Evolutionary conservation across 2,797 vertebrate species (phyloP).

Genomic region (Myotis pilosus): DNA sequence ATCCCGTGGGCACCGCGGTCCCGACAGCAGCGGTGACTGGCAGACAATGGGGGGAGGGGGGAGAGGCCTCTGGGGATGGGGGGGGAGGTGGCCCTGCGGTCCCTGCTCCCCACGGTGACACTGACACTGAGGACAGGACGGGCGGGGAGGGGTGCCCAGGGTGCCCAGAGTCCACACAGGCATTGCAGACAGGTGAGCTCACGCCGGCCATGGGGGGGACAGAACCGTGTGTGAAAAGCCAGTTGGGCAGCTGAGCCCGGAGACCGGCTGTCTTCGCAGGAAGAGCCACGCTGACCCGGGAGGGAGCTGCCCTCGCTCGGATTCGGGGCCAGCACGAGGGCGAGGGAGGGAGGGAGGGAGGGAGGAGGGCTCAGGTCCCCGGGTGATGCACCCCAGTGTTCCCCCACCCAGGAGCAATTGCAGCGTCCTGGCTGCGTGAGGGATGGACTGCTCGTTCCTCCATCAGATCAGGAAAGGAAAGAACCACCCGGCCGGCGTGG

Average conservation of each 20-base stretch:
- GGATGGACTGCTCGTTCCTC: no score
- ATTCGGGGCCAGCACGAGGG: neutral
- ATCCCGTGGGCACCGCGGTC: neutral
- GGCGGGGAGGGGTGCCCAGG: conserved; percentile 55
- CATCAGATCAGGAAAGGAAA: no score
- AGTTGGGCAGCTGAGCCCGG: conserved; percentile 66
- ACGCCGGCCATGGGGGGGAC: conserved; percentile 28
- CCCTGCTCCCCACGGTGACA: neutral
- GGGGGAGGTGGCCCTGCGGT: neutral
- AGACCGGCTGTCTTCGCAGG: conserved; percentile 43
- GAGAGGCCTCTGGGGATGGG: neutral
- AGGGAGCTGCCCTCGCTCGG: neutral
- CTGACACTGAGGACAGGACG: conserved; percentile 14
- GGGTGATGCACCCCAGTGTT: no score
- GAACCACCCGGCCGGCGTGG: no score
- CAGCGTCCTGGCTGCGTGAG: no score
- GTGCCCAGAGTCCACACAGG: conserved; percentile 48
- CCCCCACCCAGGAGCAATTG: no score
- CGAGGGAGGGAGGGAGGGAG: neutral
- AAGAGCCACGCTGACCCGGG: neutral
- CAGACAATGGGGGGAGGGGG: neutral
- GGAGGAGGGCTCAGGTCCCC: neutral
- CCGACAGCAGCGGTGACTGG: neutral
- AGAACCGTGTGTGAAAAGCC: conserved; percentile 76
- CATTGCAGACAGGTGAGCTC: conserved; percentile 73